A percentile compares a stretch with the other conserved stretches of the same genome.
These are phyloP conservation scores for Coptodon bakossiorum DNA, from an alignment of 2,113 vertebrate genomes.

Conservation along the genomic window DNA sequence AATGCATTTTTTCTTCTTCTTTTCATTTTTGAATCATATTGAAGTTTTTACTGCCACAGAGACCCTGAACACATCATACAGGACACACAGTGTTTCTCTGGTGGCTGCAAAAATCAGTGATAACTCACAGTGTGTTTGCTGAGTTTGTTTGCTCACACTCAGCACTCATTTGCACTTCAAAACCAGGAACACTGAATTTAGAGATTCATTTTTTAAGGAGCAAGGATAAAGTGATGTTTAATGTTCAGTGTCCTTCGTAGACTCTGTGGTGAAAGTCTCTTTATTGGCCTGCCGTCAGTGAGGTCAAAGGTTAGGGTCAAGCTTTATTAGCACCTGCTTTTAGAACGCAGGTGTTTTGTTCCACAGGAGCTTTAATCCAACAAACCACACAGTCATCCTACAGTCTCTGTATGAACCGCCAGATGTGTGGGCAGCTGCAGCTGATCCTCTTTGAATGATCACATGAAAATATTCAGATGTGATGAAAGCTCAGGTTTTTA, in stretches of 20 bases:
- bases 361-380: background rate
- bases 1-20: accelerated
- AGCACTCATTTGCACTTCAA: accelerated
- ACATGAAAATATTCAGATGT: background rate
- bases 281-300: background rate
- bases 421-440: background rate
- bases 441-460: background rate
- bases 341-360: accelerated
- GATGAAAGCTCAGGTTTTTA: background rate
- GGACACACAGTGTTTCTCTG: background rate
- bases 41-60: background rate
- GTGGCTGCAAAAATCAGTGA: background rate
- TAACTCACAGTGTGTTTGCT: background rate
- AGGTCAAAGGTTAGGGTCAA: background rate
- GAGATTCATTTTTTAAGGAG: accelerated
- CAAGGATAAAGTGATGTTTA: background rate
- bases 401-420: background rate
- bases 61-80: background rate
- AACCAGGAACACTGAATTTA: background rate
- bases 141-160: accelerated
- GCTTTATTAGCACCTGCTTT: background rate
- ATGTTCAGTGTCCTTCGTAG: background rate
- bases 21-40: accelerated
- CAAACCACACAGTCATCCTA: background rate
- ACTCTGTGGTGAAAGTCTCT: background rate